phyloP scores from a whole-genome alignment of 2,888 invertebrate genomes.

The Branchipolynoe longqiensis region DNA sequence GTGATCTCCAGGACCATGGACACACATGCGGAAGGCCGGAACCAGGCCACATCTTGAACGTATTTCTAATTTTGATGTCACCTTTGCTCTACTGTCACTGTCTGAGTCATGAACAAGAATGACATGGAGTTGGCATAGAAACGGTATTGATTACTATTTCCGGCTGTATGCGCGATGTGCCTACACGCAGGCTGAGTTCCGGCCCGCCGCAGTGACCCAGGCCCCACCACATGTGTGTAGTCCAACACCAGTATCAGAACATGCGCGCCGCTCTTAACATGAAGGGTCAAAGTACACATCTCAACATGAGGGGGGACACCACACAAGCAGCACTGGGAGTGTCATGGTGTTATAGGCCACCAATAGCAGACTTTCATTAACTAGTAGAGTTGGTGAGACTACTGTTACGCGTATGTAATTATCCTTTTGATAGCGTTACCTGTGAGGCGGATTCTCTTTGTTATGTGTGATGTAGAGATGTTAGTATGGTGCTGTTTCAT shows the following conservation, averaged over 20 bases:
- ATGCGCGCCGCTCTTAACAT: no score
- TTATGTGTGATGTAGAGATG: no score
- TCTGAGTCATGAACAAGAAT: slow-evolving; percentile 22
- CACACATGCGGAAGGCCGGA: slow-evolving; percentile 2
- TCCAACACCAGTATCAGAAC: background rate
- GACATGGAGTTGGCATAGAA: slow-evolving; percentile 23
- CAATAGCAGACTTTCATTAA: no score
- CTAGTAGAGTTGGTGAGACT: no score
- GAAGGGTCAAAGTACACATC: no score
- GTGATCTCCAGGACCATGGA: background rate
- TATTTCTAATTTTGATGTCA: slow-evolving; percentile 10
- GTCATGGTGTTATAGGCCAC: no score
- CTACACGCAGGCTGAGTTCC: background rate
- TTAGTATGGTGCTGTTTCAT: no score
- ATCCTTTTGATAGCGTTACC: no score
- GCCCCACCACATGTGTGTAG: background rate
- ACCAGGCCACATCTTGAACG: slow-evolving; percentile 15
- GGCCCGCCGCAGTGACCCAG: background rate
- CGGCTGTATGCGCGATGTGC: background rate
- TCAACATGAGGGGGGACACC: no score
- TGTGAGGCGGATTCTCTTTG: no score
- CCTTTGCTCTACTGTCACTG: slow-evolving; percentile 8
- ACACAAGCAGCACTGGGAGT: no score
- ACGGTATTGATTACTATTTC: slow-evolving; percentile 31
- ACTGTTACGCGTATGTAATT: no score